Evolutionary conservation across 2,113 vertebrate species (phyloP).

Genomic region (Gopherus flavomarginatus): DNA sequence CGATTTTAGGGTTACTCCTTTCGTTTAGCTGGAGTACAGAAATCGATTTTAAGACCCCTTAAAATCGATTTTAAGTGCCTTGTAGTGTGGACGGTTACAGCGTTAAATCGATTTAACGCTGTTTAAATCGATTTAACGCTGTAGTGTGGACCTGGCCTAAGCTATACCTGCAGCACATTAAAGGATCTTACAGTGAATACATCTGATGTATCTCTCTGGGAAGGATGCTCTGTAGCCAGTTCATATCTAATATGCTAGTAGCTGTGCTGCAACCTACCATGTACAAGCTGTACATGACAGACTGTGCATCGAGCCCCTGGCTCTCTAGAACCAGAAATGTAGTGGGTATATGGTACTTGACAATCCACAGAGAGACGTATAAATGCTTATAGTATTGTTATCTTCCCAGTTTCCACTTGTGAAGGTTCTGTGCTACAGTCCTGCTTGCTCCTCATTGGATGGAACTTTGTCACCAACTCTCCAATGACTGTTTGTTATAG

Average conservation of each 20-base stretch:
- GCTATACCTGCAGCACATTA: neutral
- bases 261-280: neutral
- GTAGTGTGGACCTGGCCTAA: too few relatives aligned
- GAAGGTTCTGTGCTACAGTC: neutral
- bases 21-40: too few relatives aligned
- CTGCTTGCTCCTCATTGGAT: neutral
- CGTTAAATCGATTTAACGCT: too few relatives aligned
- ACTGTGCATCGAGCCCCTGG: neutral
- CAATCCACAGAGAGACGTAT: neutral
- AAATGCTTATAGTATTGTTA: neutral
- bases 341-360: neutral
- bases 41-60: too few relatives aligned
- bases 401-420: neutral
- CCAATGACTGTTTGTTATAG: neutral
- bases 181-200: neutral
- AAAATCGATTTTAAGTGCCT: too few relatives aligned
- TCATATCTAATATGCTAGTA: neutral
- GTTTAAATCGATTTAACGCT: too few relatives aligned
- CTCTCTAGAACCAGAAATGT: neutral
- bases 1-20: too few relatives aligned
- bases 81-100: too few relatives aligned
- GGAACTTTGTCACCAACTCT: neutral
- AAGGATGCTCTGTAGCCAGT: neutral
- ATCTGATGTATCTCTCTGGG: neutral
- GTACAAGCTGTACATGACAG: neutral